Evolutionary conservation across 2,888 invertebrate genomes (phyloP).

Genomic region (Conistra vaccinii): DNA sequence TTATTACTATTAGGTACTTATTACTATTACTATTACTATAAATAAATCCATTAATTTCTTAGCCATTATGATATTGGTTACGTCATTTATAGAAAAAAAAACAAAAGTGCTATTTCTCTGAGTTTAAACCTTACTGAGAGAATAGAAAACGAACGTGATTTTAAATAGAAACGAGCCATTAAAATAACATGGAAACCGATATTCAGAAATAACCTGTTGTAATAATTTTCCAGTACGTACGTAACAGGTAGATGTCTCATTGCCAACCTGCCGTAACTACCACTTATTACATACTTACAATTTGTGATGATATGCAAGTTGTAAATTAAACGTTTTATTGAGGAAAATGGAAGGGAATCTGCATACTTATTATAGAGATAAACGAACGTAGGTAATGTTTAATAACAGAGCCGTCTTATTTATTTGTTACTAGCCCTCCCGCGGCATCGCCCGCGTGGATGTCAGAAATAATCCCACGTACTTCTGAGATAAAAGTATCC

Average conservation of each 20-base stretch:
- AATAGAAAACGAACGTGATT: not conserved
- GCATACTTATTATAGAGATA: conserved; percentile 29
- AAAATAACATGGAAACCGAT: not conserved
- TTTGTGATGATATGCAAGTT: conserved; percentile 21
- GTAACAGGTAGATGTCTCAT: conserved; percentile 16
- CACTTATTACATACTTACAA: conserved; percentile 11
- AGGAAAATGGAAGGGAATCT: conserved; percentile 31
- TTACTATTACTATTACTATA: no score
- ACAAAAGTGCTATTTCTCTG: not conserved
- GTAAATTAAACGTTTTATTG: conserved; percentile 36
- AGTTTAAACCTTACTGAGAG: not conserved
- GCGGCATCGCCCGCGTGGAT: no score
- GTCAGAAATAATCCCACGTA: no score
- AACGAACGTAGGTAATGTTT: conserved; percentile 1
- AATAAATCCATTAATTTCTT: no score
- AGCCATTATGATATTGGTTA: not conserved
- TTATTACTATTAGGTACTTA: no score
- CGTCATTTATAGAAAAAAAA: not conserved
- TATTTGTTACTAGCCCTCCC: no score
- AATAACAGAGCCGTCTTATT: not conserved
- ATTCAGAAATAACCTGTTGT: not conserved
- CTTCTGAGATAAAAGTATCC: no score
- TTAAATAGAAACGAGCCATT: not conserved
- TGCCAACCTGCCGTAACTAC: conserved; percentile 26
- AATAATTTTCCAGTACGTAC: conserved; percentile 5